Evolutionary conservation across 1,140 invertebrate genomes (phyloP).

Genomic region (Procambarus clarkii): DNA sequence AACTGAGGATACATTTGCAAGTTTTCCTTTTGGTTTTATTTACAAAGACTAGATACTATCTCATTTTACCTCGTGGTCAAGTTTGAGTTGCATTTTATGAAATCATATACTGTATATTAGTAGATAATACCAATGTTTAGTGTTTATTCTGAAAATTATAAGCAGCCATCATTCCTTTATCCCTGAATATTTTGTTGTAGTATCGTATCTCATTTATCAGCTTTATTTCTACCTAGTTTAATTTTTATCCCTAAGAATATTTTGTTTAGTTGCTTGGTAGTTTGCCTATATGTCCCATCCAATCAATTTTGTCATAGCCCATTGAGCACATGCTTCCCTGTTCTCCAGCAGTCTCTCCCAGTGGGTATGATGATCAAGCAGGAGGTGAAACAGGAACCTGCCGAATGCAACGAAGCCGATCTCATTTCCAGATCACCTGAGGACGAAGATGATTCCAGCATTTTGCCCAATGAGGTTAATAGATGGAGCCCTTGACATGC

Average conservation of each 20-base stretch:
- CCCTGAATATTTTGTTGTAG: neutral
- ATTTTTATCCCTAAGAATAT: neutral
- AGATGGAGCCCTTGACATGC: neutral
- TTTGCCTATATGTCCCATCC: constrained; percentile 5
- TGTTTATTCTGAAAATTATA: no score
- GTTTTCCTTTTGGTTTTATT: no score
- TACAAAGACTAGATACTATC: no score
- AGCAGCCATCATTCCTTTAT: no score
- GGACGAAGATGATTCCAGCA: neutral
- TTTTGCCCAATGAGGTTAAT: constrained; percentile 43
- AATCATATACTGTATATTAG: no score
- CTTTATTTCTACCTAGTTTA: neutral
- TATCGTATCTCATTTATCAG: neutral
- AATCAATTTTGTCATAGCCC: neutral
- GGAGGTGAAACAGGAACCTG: constrained; percentile 69
- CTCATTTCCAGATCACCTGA: constrained; percentile 52
- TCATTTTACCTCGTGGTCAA: no score
- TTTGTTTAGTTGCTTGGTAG: neutral
- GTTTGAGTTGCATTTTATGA: no score
- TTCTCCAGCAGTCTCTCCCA: constrained; percentile 67
- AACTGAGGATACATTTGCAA: no score
- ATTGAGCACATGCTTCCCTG: constrained; percentile 9
- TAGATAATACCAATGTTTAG: no score
- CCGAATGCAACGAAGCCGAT: constrained; percentile 51
- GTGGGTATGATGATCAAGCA: constrained; percentile 60